Base-by-base conservation (phyloP, 2,113 vertebrate species). In the Pteropus alecto region DNA sequence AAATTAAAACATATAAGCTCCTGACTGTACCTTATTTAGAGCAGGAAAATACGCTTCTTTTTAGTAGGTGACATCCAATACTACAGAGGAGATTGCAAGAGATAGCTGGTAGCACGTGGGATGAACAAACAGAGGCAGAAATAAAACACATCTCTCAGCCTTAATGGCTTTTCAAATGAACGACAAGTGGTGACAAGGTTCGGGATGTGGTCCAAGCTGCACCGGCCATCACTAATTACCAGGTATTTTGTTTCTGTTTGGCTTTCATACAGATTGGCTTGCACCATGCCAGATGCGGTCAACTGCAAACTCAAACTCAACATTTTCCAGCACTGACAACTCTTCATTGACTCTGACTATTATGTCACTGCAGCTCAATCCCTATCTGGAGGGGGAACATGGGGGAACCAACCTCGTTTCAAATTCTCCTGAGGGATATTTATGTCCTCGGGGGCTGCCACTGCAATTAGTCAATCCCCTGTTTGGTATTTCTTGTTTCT, bases 401-500 rank as follows among this genome's bases (percentile, higher is more conserved):
- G 74, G 85, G 83, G 87, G 93, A 97, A 11, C 54, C 94, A 77
- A 28, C 67, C 85, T 98, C 86, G 7, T 54, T 96, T 46, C 87
- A 48, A 88, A 76, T 97, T 94, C 93, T 54, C 30, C 21, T 35
- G 8, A n/a, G 63, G 15, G 87, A 61, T 79, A 56, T 96, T 97
- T 97, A 73, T 60, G 35, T 51, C 22, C 76, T 70, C 28, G 30
- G 6, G 84, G 87, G 54, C 83, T 96, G 54, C 46, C 86, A 70
- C 68, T 28, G 71, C 65, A 71, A 89, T 97, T 97, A 97, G 95
- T 96, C 97, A 91, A 92, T 86, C 79, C 21, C 12, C 6, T 38
- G 85, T 95, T 96, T 93, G 93, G 30, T 43, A 48, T 88, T 97
- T 93, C 90, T 98, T 93, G 87, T 97, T 96, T 97, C 63, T 95